phyloP scores from a whole-genome alignment of 1,140 invertebrate genomes.

The Nixonia krombeini region DNA sequence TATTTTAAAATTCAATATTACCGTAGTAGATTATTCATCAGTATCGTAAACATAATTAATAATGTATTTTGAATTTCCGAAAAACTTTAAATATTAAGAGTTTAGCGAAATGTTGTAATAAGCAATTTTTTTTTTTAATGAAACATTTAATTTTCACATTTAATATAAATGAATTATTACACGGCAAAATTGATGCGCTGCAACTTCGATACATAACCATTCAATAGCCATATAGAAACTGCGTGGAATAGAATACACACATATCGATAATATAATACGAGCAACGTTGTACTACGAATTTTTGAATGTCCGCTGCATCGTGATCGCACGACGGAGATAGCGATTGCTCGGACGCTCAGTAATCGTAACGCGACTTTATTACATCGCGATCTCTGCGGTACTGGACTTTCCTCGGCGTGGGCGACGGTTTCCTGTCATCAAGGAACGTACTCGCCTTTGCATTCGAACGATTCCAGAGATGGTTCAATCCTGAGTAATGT shows the following conservation, averaged over 20 bases:
- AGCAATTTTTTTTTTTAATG: no score
- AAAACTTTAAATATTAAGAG: no score
- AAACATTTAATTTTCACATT: no score
- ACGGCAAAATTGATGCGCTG: background rate
- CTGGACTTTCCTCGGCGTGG: slow-evolving; percentile 36
- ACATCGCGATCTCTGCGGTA: slow-evolving; percentile 27
- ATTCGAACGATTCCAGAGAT: slow-evolving; percentile 38
- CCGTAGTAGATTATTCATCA: no score
- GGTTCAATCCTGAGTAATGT: slow-evolving; percentile 42
- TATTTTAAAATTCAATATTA: no score
- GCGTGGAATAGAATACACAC: slow-evolving; percentile 24
- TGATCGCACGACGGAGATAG: slow-evolving; percentile 35
- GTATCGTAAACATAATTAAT: no score
- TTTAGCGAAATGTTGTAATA: no score
- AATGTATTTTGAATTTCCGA: no score
- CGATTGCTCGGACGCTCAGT: slow-evolving; percentile 18
- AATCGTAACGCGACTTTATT: slow-evolving; percentile 47
- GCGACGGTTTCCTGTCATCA: slow-evolving; percentile 34
- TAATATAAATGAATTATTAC: no score
- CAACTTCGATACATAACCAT: background rate
- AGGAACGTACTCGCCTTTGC: slow-evolving; percentile 18
- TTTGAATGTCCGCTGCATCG: slow-evolving; percentile 22
- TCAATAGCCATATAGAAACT: slow-evolving; percentile 27
- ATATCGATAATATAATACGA: slow-evolving; percentile 48
- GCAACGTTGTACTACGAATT: slow-evolving; percentile 34